Base-by-base conservation (phyloP, 2,888 invertebrate species). In the Chelonus formosanus region DNA sequence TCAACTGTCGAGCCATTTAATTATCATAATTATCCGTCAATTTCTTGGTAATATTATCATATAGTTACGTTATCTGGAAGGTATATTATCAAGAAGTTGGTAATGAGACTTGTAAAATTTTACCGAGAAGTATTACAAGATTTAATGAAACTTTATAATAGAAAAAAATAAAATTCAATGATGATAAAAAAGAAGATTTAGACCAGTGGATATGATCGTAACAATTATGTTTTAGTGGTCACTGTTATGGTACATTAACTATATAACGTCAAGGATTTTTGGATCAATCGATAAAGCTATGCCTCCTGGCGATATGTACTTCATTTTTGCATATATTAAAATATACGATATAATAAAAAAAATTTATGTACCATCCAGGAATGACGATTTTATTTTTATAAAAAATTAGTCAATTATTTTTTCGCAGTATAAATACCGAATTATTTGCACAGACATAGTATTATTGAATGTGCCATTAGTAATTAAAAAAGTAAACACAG, bases 141-240 rank as follows among this genome's bases (percentile, higher is more conserved):
- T 35, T 58, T 10, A 63, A 47, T 57, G 54, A 68, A 56, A 56
- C 55, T 48, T 53, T 53, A 62, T 54, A 40, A 47, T 34, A 56
- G 63, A 57, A 65, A 48, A 44, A 36, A n/a, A 66, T 48, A 45
- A 6, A 57, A 55, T 31, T 44, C 52, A 6, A 7, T 56, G 57
- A 45, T 44, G 64, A 48, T 61, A 40, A 43, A 60, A 34, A 54
- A 40, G 55, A 57, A 35, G 64, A 43, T 56, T 67, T 63, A 63
- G 64, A 68, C 70, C 55, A 65, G 58, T 56, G 56, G 59, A 20
- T 65, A 68, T 61, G 61, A 52, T 71, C 72, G 67, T 71, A 68
- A 71, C 67, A 70, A 72, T 72, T 71, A 71, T 68, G 67, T 56
- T 31, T 47, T 7, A 36, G 47, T 50, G 55, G 36, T 58, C 60